Base-by-base conservation (phyloP, 35 echinoderm and acorn worm genomes). In the Hemicentrotus pulcherrimus region DNA sequence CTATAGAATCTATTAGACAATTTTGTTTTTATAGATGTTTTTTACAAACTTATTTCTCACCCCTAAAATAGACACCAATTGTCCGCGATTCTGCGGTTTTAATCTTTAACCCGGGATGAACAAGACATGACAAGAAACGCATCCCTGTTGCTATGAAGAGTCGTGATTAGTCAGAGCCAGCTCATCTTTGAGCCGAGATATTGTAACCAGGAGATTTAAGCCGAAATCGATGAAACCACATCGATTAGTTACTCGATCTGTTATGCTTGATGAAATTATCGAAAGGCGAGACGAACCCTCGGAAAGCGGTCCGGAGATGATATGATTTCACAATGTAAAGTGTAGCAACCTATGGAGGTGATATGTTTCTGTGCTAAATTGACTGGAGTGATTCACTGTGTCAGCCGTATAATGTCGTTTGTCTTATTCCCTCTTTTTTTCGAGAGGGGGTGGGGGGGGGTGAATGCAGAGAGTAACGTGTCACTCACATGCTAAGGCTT, bases 161-260 rank as follows among this genome's bases (percentile, higher is more conserved):
- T 55, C 22, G 46, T 93, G 45, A 93, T 93, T 93, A 93, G 91
- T 93, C 91, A 93, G 32, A 11, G 91, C 48, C n/a, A 78, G 19
- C 65, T 78, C 48, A 58, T 47, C 46, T 46, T 93, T 93, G 18
- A 47, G 32, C 30, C 32, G 32, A 22, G 45, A 93, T 93, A 93
- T 93, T 93, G 45, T 47, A 93, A 31, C 65, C 91, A 47, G 46
- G 91, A 58, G 48, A 93, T 22, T 48, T 31, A 93, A 58, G 91
- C 91, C 30, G 18, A 31, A 58, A 93, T 93, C 91, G 48, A 93
- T 93, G 11, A 22, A 58, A 32, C 48, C 48, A 58, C n/a, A 93
- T 93, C 91, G 91, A 93, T 93, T 47, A 47, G 45, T 16, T 47
- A 93, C 48, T 93, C 46, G 91, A 93, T 93, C 91, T 24, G 91